Evolutionary conservation across 1,140 invertebrate species (phyloP), one percentile per base, ranked within the genome.

Genomic region (Babylonia areolata): DNA sequence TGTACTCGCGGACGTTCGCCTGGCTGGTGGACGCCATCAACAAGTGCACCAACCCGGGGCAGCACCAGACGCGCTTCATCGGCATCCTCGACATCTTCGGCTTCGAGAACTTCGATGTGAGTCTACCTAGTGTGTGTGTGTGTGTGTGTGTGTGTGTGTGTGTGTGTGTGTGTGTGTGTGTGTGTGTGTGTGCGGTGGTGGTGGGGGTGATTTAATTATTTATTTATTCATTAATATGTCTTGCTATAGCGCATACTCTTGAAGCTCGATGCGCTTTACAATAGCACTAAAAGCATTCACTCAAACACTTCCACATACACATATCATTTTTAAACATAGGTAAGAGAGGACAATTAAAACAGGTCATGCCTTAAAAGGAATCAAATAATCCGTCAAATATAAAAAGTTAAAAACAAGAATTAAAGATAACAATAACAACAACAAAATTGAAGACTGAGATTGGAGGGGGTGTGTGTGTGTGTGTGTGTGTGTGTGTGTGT

Each of bases 31-130:
- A 97, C 91, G 96, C 98, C 86, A 98, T 99, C 88, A 99, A 99
- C 94, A 96, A 98, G 54, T 99, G 98, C 1, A 95, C 99, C 39
- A 99, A 99, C 93, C 96, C 98, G 0, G 99, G 99, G 93, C 95
- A 98, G 77, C 98, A 99, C 94, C 98, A 98, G 42, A 97, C 98
- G 20, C 99, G 98, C 54, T 99, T 99, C 92, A 99, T 99, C 90
- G 99, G 99, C 31, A 99, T 99, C 88, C 96, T 99, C 54, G 99
- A 99, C 96, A 99, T 99, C 96, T 99, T 99, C 91, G 99, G 99
- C 91, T 99, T 99, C 92, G 99, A 99, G 96, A 99, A 99, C 90
- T 99, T 99, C 94, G 97, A 99, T 90, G 95, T 96, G 92, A 91
- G 91, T 90, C n/a, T 35, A 17, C 37, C n/a, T 79, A 9, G 35